A percentile compares a stretch with the other conserved stretches of the same genome.
These are phyloP conservation scores for Serilophus lunatus DNA, from an alignment of 2,113 vertebrate species.

Conservation along the genomic window DNA sequence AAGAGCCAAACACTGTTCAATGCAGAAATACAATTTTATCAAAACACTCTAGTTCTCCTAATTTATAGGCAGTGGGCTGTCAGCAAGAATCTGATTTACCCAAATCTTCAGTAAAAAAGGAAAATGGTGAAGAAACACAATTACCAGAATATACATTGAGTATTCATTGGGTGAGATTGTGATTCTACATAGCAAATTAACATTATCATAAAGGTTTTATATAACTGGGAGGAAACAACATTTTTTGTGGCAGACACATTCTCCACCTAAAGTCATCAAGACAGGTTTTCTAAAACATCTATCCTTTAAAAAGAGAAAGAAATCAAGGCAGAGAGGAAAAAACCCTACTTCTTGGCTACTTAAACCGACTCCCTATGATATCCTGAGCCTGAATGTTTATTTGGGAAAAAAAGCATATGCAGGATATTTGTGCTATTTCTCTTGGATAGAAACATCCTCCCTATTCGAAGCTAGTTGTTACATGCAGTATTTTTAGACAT, in stretches of 20 bases:
- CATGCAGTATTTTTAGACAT: slow-evolving; percentile 69
- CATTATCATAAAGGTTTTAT: neutral
- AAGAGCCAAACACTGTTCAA: neutral
- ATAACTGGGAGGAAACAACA: neutral
- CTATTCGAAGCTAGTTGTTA: slow-evolving; percentile 39
- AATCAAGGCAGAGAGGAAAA: neutral
- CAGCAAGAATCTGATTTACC: neutral
- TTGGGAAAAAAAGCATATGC: neutral
- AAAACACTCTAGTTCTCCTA: neutral
- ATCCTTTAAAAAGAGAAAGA: neutral
- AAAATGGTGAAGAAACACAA: neutral
- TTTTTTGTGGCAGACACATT: neutral
- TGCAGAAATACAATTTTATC: neutral
- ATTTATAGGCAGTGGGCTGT: neutral
- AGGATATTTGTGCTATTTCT: slow-evolving; percentile 57
- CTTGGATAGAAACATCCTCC: slow-evolving; percentile 49
- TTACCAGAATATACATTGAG: neutral
- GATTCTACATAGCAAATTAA: neutral
- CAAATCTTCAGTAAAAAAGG: neutral
- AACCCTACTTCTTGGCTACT: neutral
- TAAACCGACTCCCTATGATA: neutral
- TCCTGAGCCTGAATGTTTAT: neutral
- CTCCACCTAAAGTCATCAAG: neutral
- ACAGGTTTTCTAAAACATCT: neutral
- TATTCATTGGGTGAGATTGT: rapidly evolving